Conservation (phyloP, 2,888 invertebrate species). For the Drosophila lutescens region DNA sequence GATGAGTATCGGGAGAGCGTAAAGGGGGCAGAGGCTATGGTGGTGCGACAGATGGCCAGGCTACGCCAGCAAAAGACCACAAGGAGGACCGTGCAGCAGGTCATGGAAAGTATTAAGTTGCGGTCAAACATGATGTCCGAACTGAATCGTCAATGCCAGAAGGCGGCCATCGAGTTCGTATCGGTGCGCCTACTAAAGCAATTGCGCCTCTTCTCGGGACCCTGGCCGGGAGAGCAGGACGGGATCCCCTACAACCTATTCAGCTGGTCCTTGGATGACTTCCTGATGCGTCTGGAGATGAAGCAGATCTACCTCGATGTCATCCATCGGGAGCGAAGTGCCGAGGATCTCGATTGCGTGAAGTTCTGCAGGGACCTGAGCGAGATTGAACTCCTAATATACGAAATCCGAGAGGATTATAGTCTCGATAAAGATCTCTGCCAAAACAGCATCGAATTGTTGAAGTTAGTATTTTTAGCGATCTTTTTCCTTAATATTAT, state of each 20-base stretch:
- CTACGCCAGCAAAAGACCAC: background rate
- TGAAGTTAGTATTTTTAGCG: conserved; percentile 33
- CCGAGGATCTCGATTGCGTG: conserved; percentile 46
- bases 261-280: conserved; percentile 57
- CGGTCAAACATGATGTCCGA: background rate
- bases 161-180: conserved; percentile 51
- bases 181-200: conserved; percentile 35
- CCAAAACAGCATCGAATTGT: background rate
- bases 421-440: conserved; percentile 30
- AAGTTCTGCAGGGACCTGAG: conserved; percentile 56
- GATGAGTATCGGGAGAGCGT: no score
- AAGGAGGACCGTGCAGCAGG: no score
- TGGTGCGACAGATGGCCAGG: background rate
- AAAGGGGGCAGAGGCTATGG: conserved; percentile 1
- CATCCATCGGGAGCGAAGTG: conserved; percentile 30
- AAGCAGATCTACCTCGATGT: conserved; percentile 58
- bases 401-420: conserved; percentile 37
- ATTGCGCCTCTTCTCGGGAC: conserved; percentile 22
- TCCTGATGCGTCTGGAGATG: conserved; percentile 25
- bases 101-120: background rate
- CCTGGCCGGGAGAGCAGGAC: conserved; percentile 44
- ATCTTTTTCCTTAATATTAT: no score
- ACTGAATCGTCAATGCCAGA: conserved; percentile 30
- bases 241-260: conserved; percentile 50
- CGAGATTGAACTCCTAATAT: conserved; percentile 34